These are phyloP conservation scores for Microtus ochrogaster DNA, from an alignment of 2,113 vertebrate genomes.

Conservation along the genomic window DNA sequence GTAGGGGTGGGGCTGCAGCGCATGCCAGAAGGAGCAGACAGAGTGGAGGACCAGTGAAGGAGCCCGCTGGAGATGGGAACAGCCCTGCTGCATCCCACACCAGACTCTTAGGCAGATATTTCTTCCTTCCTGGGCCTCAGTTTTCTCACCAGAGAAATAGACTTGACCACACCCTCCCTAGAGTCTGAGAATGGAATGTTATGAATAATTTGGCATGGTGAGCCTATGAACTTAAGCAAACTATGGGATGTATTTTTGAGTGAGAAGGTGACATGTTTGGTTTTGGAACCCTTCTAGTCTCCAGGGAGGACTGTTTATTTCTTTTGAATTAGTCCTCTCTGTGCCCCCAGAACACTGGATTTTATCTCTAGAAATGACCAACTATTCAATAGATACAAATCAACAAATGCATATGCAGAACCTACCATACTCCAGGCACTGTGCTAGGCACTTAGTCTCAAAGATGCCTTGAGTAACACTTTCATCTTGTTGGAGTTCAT, in stretches of 20 bases:
- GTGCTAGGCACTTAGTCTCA: background rate
- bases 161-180: background rate
- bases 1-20: background rate
- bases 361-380: background rate
- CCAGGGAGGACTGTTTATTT: background rate
- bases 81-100: background rate
- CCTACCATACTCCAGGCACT: background rate
- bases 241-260: background rate
- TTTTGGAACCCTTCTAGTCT: background rate
- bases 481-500: background rate
- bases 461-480: background rate
- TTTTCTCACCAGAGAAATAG: background rate
- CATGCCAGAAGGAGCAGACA: background rate
- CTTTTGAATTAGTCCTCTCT: conserved; percentile 11
- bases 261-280: background rate
- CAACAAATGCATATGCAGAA: background rate
- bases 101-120: background rate
- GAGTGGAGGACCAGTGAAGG: too few relatives aligned
- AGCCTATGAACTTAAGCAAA: background rate
- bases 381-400: background rate
- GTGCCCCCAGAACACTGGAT: background rate
- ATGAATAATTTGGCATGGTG: background rate
- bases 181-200: background rate
- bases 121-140: background rate
- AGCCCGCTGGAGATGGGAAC: background rate